phyloP scores from a whole-genome alignment of 2,113 vertebrate species.

The Gallinago media region DNA sequence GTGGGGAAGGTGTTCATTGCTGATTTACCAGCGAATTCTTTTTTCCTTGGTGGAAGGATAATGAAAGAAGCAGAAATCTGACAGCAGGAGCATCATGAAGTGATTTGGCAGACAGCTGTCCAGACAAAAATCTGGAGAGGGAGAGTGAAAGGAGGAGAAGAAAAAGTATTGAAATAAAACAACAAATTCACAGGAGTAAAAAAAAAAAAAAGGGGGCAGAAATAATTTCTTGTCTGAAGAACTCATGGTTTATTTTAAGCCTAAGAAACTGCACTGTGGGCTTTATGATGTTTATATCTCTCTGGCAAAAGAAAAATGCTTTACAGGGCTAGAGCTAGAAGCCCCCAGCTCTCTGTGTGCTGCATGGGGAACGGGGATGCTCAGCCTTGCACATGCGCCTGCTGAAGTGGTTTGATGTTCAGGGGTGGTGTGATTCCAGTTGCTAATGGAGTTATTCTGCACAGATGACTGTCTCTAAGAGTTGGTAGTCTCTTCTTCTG shows the following conservation, averaged over 20 bases:
- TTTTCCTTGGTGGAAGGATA: slow-evolving; percentile 38
- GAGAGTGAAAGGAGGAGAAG: not conserved
- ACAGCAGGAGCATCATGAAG: slow-evolving; percentile 39
- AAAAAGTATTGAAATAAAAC: not conserved
- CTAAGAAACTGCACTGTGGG: not conserved
- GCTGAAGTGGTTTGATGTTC: not conserved
- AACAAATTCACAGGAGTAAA: not conserved
- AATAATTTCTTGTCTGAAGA: slow-evolving; percentile 1
- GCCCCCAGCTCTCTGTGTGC: not conserved
- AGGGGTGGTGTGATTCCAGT: not conserved
- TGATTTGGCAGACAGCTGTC: slow-evolving; percentile 37
- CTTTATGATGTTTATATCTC: not conserved
- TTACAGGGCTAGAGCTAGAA: not conserved
- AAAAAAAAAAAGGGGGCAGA: not conserved
- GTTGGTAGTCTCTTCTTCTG: not conserved
- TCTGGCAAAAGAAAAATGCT: not conserved
- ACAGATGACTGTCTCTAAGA: not conserved
- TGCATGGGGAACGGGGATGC: rapidly evolving
- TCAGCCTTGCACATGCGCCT: rapidly evolving
- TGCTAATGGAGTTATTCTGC: not conserved
- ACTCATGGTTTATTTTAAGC: slow-evolving; percentile 14
- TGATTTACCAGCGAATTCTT: slow-evolving; percentile 53
- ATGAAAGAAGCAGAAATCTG: slow-evolving; percentile 58
- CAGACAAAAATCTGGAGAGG: not conserved
- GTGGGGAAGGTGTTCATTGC: slow-evolving; percentile 17